phyloP scores from a whole-genome alignment of 2,797 vertebrate genomes.

The Psittacula derbiana region DNA sequence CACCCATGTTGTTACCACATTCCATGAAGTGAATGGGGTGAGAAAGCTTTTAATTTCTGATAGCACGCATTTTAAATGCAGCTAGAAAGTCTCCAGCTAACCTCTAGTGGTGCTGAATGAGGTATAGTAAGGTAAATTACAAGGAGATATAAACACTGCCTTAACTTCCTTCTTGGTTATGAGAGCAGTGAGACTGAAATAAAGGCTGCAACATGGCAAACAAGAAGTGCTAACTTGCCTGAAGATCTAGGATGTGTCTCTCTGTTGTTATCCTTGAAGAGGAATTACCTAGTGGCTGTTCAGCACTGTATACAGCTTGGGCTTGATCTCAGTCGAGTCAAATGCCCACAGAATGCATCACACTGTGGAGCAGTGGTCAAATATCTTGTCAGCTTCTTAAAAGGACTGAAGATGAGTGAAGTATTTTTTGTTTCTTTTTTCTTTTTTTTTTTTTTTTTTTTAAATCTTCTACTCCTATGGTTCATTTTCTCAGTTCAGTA shows the following conservation, averaged over 20 bases:
- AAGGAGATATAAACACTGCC: background rate
- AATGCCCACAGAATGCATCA: background rate
- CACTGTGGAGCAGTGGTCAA: background rate
- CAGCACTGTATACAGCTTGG: background rate
- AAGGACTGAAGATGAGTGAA: background rate
- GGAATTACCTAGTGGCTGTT: background rate
- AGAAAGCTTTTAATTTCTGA: background rate
- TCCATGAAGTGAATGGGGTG: background rate
- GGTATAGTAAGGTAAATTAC: background rate
- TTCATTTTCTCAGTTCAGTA: background rate
- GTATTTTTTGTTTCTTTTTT: background rate
- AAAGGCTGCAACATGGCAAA: background rate
- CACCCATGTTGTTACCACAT: background rate
- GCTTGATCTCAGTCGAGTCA: background rate
- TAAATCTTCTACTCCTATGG: background rate
- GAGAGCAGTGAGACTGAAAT: background rate
- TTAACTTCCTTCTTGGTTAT: background rate
- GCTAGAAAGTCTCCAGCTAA: background rate
- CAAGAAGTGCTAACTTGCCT: background rate
- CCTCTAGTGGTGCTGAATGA: background rate
- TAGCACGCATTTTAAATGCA: background rate
- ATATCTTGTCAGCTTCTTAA: background rate
- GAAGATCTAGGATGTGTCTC: background rate
- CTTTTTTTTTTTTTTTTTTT: fast-evolving
- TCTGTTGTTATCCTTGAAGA: background rate